Conservation (phyloP, 2,888 invertebrate species). For the Morpho deidamia region DNA sequence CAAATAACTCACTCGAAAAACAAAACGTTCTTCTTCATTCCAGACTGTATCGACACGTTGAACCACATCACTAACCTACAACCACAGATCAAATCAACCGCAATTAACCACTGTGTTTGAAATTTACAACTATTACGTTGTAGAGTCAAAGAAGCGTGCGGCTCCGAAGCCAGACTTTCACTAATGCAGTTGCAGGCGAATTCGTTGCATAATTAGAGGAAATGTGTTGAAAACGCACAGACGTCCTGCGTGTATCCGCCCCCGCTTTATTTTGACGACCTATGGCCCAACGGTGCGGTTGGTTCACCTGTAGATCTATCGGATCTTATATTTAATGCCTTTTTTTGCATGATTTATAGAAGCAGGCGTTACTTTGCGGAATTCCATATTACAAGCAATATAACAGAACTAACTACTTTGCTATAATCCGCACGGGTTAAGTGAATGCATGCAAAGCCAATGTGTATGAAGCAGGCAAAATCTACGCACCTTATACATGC, state of each 20-base stretch:
- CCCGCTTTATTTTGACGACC: conserved; percentile 12
- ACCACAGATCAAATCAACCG: conserved; percentile 22
- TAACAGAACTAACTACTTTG: too few species aligned
- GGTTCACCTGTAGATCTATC: too few species aligned
- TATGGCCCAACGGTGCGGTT: too few species aligned
- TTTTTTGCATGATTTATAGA: too few species aligned
- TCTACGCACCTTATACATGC: too few species aligned
- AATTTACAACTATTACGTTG: conserved; percentile 23
- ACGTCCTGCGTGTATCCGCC: conserved; percentile 50
- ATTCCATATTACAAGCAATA: too few species aligned
- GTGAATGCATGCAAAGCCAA: too few species aligned
- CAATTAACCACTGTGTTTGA: conserved; percentile 22
- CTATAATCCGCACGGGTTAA: too few species aligned
- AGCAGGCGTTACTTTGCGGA: too few species aligned
- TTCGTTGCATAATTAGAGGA: conserved; percentile 49
- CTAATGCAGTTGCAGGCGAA: conserved; percentile 34
- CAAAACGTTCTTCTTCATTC: conserved; percentile 47
- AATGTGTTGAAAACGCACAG: conserved; percentile 50
- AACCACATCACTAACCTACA: conserved; percentile 42
- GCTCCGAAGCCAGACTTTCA: conserved; percentile 41
- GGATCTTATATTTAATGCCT: too few species aligned
- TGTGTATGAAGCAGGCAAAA: too few species aligned
- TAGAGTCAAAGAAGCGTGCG: conserved; percentile 24
- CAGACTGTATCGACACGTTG: conserved; percentile 49
- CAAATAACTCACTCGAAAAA: conserved; percentile 50